Evolutionary conservation across 2,113 vertebrate genomes (phyloP), one percentile per base, ranked within the genome.

Genomic region (Callopanchax toddi): DNA sequence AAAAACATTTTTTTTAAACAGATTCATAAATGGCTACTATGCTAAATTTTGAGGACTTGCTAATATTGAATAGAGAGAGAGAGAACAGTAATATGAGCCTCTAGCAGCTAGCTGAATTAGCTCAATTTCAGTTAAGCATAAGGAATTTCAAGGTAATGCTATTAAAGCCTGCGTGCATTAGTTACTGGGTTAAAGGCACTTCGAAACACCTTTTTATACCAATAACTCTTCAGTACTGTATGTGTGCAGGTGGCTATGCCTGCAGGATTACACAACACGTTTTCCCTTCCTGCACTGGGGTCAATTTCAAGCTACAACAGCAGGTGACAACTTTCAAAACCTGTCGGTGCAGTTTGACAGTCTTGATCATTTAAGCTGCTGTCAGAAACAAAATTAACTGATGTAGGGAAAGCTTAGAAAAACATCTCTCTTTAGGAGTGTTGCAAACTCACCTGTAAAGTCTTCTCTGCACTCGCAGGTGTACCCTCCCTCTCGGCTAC

Each of bases 401-500:
- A 7, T 32, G 6, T 6, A 32, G 29, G 29, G 10, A 32, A 32
- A 32, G n/a, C n/a, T n/a, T n/a, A n/a, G n/a, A n/a, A n/a, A n/a
- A n/a, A n/a, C n/a, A n/a, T n/a, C n/a, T n/a, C n/a, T n/a, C n/a
- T 32, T 8, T 8, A 32, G 6, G 4, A 32, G 6, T 32, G 4
- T 32, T 7, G 29, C 1, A 32, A 32, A 32, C 29, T 32, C 88
- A 99, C 97, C 97, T 0, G 97, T 98, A 85, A 94, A 98, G 88
- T 96, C 95, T 42, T 96, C 93, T 22, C 83, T 78, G 71, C 97
- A 99, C 79, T 97, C 95, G 13, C 97, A 99, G 49, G 91, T 94
- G 82, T 98, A 98, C 4, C 97, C 96, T 0, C 96, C 96, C 85
- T 99, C 97, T 0, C 95, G 92, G 89, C 96, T 96, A 6, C 92